phyloP scores from a whole-genome alignment of 2,888 invertebrate genomes.

The Chloroclysta siterata region DNA sequence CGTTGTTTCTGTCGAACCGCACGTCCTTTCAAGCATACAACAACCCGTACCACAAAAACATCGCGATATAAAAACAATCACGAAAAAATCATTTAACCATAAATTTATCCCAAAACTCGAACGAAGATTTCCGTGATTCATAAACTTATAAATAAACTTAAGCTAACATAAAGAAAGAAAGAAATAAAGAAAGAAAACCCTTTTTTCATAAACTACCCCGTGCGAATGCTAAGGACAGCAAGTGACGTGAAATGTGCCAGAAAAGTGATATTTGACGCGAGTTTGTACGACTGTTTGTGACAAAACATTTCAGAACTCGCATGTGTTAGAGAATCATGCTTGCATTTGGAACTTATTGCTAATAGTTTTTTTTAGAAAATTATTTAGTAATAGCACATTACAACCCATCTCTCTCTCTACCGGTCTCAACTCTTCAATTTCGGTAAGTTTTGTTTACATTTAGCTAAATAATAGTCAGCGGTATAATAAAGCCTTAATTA shows the following conservation, averaged over 20 bases:
- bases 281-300: conserved; percentile 60
- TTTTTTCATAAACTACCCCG: conserved; percentile 47
- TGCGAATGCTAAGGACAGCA: conserved; percentile 61
- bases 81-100: conserved; percentile 6
- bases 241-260: conserved; percentile 73
- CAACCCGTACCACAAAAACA: conserved; percentile 11
- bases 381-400: conserved; percentile 2
- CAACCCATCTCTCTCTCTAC: conserved; percentile 7
- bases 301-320: conserved; percentile 41
- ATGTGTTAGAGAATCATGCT: conserved; percentile 52
- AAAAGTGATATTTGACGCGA: conserved; percentile 71
- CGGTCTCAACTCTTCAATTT: conserved; percentile 34
- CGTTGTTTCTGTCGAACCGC: conserved; percentile 54
- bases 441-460: conserved; percentile 50
- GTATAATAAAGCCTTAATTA: conserved; percentile 38
- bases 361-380: conserved; percentile 39
- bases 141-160: neutral
- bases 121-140: neutral
- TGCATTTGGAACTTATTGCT: conserved; percentile 57
- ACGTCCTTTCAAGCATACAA: conserved; percentile 48
- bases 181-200: no score
- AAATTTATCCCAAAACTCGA: conserved; percentile 8
- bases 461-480: conserved; percentile 10
- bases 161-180: no score
- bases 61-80: conserved; percentile 26